These are phyloP conservation scores for Triplophysa bombifrons DNA, from an alignment of 2,797 vertebrate genomes.

Conservation along the genomic window DNA sequence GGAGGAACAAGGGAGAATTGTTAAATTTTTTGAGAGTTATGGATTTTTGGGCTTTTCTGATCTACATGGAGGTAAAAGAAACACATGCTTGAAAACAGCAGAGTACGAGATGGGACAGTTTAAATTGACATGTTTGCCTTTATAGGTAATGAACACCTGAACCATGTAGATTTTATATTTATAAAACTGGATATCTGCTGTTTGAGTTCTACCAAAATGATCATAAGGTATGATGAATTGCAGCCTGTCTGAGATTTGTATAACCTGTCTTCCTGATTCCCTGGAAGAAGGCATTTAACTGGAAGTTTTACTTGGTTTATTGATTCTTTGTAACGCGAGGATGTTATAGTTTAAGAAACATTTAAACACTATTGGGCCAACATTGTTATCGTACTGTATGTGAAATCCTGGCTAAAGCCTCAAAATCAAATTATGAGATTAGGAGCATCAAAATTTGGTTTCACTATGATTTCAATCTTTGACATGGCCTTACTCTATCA, in stretches of 20 bases:
- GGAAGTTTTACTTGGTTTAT: too few relatives aligned
- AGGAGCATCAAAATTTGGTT: too few relatives aligned
- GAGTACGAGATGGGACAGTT: background rate
- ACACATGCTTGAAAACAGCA: background rate
- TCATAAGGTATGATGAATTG: background rate
- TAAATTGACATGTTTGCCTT: background rate
- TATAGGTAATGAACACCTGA: background rate
- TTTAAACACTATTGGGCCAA: too few relatives aligned
- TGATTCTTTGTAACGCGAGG: too few relatives aligned
- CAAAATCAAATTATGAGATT: too few relatives aligned
- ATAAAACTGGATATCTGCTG: background rate
- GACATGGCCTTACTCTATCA: too few relatives aligned
- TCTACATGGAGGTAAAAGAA: background rate
- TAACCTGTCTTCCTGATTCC: background rate
- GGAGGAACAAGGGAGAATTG: constrained; percentile 10
- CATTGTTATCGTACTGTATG: too few relatives aligned
- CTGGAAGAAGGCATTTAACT: constrained; percentile 1
- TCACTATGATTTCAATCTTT: too few relatives aligned
- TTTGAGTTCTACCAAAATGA: background rate
- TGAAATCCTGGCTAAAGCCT: too few relatives aligned
- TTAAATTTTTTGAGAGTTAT: background rate
- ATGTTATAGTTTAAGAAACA: too few relatives aligned
- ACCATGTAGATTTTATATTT: background rate
- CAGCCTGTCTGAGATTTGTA: constrained; percentile 8
- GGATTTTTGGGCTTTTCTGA: background rate